A percentile compares a stretch with the other conserved stretches of the same genome.
These are phyloP conservation scores for Leptopilina drosophilae DNA, from an alignment of 2,888 invertebrate species.

Conservation along the genomic window DNA sequence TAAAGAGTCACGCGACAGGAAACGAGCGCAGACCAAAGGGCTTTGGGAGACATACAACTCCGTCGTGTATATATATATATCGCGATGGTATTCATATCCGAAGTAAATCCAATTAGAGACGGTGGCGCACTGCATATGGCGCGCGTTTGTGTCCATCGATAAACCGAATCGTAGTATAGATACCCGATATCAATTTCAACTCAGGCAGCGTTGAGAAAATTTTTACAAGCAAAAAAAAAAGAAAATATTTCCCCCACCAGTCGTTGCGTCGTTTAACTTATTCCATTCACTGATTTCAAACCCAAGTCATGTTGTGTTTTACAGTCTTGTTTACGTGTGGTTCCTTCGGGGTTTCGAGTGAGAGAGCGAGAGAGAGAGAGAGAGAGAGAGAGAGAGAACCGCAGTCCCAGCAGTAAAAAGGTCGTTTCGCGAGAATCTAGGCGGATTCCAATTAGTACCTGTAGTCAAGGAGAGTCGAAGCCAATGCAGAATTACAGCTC, in stretches of 20 bases:
- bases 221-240: conserved; percentile 7
- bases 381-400: conserved; percentile 9
- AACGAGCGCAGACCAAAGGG: conserved; percentile 8
- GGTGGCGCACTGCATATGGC: conserved; percentile 6
- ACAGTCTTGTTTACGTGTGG: conserved; percentile 64
- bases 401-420: conserved; percentile 51
- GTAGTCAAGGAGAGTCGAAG: conserved; percentile 7
- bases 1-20: conserved; percentile 3
- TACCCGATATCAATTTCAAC: conserved; percentile 8
- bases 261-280: background rate
- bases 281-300: conserved; percentile 7
- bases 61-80: conserved; percentile 13
- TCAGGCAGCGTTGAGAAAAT: conserved; percentile 17
- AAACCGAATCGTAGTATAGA: conserved; percentile 23
- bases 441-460: conserved; percentile 50
- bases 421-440: conserved; percentile 51
- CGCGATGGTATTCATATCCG: conserved; percentile 59
- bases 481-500: conserved; percentile 36
- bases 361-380: conserved; percentile 29
- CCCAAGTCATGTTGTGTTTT: conserved; percentile 49
- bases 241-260: background rate
- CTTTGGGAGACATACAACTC: conserved; percentile 4
- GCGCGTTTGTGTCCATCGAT: conserved; percentile 14
- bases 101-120: conserved; percentile 66
- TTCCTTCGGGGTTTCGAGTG: conserved; percentile 12